Base-by-base conservation (phyloP, 2,113 vertebrate species). In the Patagioenas fasciata region DNA sequence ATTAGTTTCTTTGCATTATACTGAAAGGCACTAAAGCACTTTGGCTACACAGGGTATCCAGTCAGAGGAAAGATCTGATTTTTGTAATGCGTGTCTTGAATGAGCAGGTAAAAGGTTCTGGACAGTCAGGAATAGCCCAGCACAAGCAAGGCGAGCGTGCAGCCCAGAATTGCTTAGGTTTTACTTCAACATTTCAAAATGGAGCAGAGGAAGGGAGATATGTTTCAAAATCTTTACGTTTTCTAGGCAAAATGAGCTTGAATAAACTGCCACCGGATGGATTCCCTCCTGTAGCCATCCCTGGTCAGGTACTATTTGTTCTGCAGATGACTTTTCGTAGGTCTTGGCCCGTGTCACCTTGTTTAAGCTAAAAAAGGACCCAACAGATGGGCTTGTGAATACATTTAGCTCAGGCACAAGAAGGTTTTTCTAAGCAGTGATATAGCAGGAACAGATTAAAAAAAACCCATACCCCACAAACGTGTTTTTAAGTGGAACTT, bases 301-400 rank as follows among this genome's bases (percentile, higher is more conserved):
- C 85, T 40, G 31, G 18, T 2, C 75, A 80, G 74, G 29, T 23
- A 10, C 71, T 57, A 2, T 54, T 78, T 79, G 36, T 80, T 70
- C 92, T 75, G 67, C n/a, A 73, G 81, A 62, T 15, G 54, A 92
- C 50, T 93, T 78, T 38, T 47, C 10, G 4, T 47, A 71, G 91
- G 80, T 94, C 92, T 85, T 83, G 70, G 91, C 77, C 92, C 83
- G 42, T 93, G 75, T 58, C 82, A 26, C 65, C 17, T 80, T 62
- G 62, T 70, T 44, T 19, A 53, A 83, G 94, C 85, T 96, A 93
- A 91, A 94, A 96, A 88, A 47, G 85, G 75, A 62, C 50, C 13
- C 61, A 77, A 17, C 95, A 97, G 96, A 96, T 97, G 95, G 96
- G 56, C 90, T 80, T 34, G 0, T 80, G 94, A 92, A 94, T 79